Evolutionary conservation across 2,113 vertebrate species (phyloP), one percentile per base, ranked within the genome.

Genomic region (Gorsachius goisagi): DNA sequence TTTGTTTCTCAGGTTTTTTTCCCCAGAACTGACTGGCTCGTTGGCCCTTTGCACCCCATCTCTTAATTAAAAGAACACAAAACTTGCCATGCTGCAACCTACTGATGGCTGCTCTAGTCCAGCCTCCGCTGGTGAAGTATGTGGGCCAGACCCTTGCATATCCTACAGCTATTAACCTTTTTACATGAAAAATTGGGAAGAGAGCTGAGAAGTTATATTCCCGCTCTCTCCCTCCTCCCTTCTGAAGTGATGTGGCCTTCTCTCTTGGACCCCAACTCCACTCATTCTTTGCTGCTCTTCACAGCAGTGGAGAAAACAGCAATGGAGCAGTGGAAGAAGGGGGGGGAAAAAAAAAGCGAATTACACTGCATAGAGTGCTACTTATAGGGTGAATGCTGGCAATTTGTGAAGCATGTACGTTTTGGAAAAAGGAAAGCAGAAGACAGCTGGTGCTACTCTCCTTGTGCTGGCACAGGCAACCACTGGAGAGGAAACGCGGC

Each of bases 291-390:
- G 55, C 37, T 47, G 59, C 45, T 33, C 19, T 44, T 47, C 21
- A 1, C 2, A 41, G 41, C 41, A 41, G 37, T 0, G 28, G 4
- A 59, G 26, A 47, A 44, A 41, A 39, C 47, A 28, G 15, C 39
- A n/a, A 6, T 0, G 52, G 37, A 32, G 12, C 52, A 24, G 41
- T 0, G 11, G 3, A 22, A 28, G 32, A 19, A 6, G 17, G 2
- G 7, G 8, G 17, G 2, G 7, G 8, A 23, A 62, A 14, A 15
- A 20, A 49, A 12, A 23, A 3, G 24, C 53, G n/a, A 60, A 35
- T 32, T 5, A 17, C 20, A 15, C 23, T 13, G 37, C 2, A 8
- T 1, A n/a, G 33, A 32, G 17, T 1, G 41, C 60, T 50, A 15
- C 53, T 32, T 11, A 12, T 8, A 35, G 49, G 32, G 35, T 2